Evolutionary conservation across 2,113 vertebrate genomes (phyloP), one percentile per base, ranked within the genome.

Genomic region (Circaetus gallicus): DNA sequence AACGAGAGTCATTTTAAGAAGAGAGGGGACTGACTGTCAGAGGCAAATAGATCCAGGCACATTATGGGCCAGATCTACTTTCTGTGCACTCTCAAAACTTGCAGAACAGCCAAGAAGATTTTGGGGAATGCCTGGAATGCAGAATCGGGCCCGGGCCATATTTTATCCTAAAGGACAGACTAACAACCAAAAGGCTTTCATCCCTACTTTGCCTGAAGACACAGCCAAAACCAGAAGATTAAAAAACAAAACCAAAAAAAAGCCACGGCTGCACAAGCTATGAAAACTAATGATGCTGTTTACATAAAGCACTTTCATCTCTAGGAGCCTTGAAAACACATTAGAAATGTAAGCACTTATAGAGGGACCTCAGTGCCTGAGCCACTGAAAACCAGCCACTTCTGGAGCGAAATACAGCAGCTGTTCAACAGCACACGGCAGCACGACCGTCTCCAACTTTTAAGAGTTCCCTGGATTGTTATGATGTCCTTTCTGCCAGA

Each of bases 61-160:
- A 34, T 72, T 47, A 49, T 1, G 0, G 62, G 34, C 88, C 90
- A 80, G 88, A 86, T 92, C 92, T 87, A 90, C 85, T 95, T 93
- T 94, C 93, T n/a, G 77, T 73, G 36, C 76, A 10, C 87, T 93
- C 82, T 92, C 84, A 62, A 88, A 96, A 59, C 91, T 94, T 72
- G 76, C 73, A 69, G 79, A 91, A 72, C 89, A 79, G 92, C 90
- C 86, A 91, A 93, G 65, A 94, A 59, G 81, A 95, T 94, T 86
- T 67, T 89, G 73, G 92, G 56, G 95, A 97, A 95, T 96, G 93
- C 70, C 52, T 73, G 95, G 95, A 96, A 97, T 94, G 95, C 90
- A 87, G 95, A 52, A 89, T 94, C 2, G 5, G 82, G 95, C 79
- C 79, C 38, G 1, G 50, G 86, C 72, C 93, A 58, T 90, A 89